Conservation (phyloP, 2,113 vertebrate species). For the Tringa solitaria region DNA sequence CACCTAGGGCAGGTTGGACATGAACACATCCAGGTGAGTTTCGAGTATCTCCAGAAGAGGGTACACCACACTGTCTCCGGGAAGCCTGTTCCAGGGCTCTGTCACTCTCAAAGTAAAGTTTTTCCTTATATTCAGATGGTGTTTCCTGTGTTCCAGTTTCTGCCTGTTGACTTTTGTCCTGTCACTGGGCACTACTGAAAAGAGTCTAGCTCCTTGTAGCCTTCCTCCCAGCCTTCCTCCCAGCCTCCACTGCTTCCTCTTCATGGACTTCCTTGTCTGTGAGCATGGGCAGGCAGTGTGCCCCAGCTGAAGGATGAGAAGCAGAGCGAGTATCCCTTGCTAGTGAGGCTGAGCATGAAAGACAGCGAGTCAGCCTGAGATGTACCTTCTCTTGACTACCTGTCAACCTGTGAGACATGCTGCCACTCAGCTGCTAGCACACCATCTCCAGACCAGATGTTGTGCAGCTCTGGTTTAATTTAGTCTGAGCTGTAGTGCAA, state of each 20-base stretch:
- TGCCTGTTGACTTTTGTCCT: neutral
- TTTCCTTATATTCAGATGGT: neutral
- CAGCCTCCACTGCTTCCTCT: neutral
- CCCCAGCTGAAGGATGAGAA: neutral
- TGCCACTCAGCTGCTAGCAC: conserved; percentile 36
- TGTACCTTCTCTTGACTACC: neutral
- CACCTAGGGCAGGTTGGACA: neutral
- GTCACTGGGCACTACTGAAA: neutral
- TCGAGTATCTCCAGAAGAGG: too few species aligned
- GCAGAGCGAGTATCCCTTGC: neutral
- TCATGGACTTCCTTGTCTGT: neutral
- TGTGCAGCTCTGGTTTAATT: neutral
- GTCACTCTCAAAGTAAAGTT: neutral
- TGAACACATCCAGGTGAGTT: neutral
- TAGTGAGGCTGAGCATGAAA: neutral
- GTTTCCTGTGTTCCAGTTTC: neutral
- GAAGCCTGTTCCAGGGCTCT: neutral
- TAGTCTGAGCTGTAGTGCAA: neutral
- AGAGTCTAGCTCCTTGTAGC: neutral
- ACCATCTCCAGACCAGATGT: conserved; percentile 36
- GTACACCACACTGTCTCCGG: neutral
- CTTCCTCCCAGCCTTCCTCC: neutral
- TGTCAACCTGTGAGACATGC: neutral
- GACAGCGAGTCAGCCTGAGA: neutral
- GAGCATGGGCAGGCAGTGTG: fast-evolving